Base-by-base conservation (phyloP, 1,140 invertebrate species). In the Dinothrombium tinctorium region DNA sequence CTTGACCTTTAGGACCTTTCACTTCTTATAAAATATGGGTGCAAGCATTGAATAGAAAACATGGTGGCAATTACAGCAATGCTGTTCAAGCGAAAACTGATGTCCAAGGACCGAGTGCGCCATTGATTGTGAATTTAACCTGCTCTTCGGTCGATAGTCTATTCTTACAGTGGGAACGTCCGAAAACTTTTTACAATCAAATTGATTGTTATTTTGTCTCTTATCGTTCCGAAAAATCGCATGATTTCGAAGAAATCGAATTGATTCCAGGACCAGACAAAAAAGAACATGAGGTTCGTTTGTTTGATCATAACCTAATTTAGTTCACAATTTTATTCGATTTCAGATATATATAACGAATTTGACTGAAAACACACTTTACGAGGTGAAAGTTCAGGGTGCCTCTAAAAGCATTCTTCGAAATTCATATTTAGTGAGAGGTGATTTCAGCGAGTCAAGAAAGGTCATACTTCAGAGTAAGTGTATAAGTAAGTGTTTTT, bases 11-110 rank as follows among this genome's bases (percentile, higher is more conserved):
- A 81, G 76, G 70, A 52, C 73, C 81, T 17, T 73, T 70, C 53
- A 80, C 75, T 3, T 68, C 76, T 33, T 86, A 86, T 57, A 76
- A 74, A 56, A 71, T 89, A 47, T 82, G 72, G 69, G 72, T 84
- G 8, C 75, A 78, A 52, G 80, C 79, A 12, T 71, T 67, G 50
- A 76, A 73, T 7, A 63, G 60, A 51, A 71, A 70, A 53, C 64
- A 74, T 56, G 73, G 76, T 56, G 74, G 75, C 28, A 69, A 73
- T 48, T 60, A 68, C 20, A 82, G 78, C 7, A 69, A 73, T 46
- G 59, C 68, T 2, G 65, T 83, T 33, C 65, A 67, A 37, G 71
- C 74, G 22, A 64, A 67, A 40, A 84, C 80, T 1, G 81, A 87
- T 59, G 73, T 86, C 24, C 65, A 64, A 35, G 51, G 49, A 3